Conservation (phyloP, 2,113 vertebrate species). For the Microcebus murinus region DNA sequence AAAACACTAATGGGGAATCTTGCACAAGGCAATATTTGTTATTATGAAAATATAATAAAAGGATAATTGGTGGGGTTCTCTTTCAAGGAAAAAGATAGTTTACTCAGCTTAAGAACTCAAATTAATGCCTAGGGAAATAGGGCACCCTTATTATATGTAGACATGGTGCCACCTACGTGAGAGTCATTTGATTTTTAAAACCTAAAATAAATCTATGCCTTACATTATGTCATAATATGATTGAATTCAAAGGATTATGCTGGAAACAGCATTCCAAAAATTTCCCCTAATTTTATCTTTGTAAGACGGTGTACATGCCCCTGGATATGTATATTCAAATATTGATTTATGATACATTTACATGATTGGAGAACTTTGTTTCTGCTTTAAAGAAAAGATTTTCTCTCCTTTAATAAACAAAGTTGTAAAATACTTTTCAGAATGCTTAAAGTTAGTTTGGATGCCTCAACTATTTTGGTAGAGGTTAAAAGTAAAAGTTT, state of each 20-base stretch:
- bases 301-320: not conserved
- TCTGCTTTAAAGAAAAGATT: not conserved
- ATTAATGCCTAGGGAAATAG: constrained; percentile 81
- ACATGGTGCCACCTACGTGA: constrained; percentile 56
- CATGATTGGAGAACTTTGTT: not conserved
- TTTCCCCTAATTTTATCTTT: constrained; percentile 3
- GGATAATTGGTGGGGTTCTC: constrained; percentile 69
- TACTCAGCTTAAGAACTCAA: constrained; percentile 69
- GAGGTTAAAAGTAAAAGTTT: not conserved
- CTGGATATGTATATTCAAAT: not conserved
- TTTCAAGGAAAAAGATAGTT: constrained; percentile 57
- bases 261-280: not conserved
- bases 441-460: not conserved
- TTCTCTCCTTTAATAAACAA: not conserved
- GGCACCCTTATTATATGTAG: constrained; percentile 69
- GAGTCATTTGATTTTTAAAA: constrained; percentile 65
- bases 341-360: not conserved
- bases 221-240: not conserved
- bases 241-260: not conserved
- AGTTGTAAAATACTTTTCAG: not conserved
- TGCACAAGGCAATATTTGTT: constrained; percentile 80
- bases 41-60: constrained; percentile 80
- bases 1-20: constrained; percentile 76
- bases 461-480: not conserved
- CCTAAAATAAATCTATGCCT: constrained; percentile 43